Percentiles rank a stretch among this genome's conserved stretches.
phyloP scores from a whole-genome alignment of 64 coral and sea anemone genomes.

The Montipora efflorescens region DNA sequence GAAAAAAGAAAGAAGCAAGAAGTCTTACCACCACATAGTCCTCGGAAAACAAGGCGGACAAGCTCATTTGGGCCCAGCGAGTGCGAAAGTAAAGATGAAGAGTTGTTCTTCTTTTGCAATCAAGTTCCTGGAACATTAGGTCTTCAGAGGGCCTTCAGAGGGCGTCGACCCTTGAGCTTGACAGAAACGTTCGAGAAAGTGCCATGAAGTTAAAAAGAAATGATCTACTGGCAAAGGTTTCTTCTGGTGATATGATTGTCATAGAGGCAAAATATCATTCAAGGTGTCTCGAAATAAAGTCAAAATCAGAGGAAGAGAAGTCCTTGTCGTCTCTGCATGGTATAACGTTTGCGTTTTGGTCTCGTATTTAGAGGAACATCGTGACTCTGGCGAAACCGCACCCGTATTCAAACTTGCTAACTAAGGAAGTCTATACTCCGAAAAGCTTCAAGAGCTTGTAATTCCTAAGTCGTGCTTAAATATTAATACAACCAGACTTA shows the following conservation, averaged over 20 bases:
- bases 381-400: not conserved
- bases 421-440: not conserved
- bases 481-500: slow-evolving; percentile 14
- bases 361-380: not conserved
- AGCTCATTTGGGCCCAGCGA: not conserved
- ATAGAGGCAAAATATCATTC: not conserved
- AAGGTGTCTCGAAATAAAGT: not conserved
- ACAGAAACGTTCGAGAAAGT: not conserved
- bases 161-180: not conserved
- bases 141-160: not conserved
- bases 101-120: not conserved
- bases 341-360: not conserved
- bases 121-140: not conserved
- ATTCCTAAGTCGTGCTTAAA: not conserved
- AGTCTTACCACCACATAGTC: not conserved
- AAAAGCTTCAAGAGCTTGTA: slow-evolving; percentile 32
- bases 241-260: not conserved
- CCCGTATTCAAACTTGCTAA: not conserved
- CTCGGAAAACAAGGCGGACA: slow-evolving; percentile 46
- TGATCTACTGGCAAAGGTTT: not conserved
- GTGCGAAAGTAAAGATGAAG: not conserved
- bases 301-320: not conserved
- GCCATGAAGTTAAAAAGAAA: not conserved
- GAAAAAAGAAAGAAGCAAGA: slow-evolving; percentile 13
- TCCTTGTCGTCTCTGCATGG: not conserved